A percentile compares a stretch with the other conserved stretches of the same genome.
phyloP scores from a whole-genome alignment of 2,888 invertebrate species.

The Agrotis exclamationis region DNA sequence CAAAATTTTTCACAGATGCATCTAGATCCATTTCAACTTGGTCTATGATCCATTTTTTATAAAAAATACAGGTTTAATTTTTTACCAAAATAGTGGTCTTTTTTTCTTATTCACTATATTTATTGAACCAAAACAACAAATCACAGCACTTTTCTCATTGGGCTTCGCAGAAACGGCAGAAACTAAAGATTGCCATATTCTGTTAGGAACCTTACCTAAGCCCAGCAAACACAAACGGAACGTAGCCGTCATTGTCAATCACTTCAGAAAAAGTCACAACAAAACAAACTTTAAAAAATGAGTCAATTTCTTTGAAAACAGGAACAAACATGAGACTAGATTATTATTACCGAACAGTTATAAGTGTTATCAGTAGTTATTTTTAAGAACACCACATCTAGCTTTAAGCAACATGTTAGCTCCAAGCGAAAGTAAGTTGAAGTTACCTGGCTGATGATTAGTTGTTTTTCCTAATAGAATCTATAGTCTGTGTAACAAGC shows the following conservation, averaged over 20 bases:
- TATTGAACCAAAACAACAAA: no score
- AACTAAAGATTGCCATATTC: no score
- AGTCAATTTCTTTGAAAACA: constrained; percentile 40
- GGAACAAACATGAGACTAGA: constrained; percentile 3
- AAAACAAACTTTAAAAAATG: constrained; percentile 41
- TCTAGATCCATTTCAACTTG: no score
- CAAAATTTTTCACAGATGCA: constrained; percentile 4
- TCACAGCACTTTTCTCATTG: no score
- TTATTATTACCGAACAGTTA: neutral
- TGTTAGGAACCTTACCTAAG: no score
- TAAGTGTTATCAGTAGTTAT: constrained; percentile 13
- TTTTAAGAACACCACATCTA: neutral
- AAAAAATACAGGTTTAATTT: no score
- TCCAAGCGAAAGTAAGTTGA: constrained; percentile 51
- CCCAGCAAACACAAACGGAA: neutral
- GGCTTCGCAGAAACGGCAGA: no score
- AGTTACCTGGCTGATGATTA: neutral
- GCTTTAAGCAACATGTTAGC: constrained; percentile 40
- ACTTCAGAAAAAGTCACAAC: constrained; percentile 38
- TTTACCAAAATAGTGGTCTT: no score
- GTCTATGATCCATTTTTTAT: no score
- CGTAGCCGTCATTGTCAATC: neutral
- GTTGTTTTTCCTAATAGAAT: constrained; percentile 17
- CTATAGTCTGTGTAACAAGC: neutral
- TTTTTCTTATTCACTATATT: no score